Conservation (phyloP, 2,113 vertebrate species). For the Glaucomys volans region DNA sequence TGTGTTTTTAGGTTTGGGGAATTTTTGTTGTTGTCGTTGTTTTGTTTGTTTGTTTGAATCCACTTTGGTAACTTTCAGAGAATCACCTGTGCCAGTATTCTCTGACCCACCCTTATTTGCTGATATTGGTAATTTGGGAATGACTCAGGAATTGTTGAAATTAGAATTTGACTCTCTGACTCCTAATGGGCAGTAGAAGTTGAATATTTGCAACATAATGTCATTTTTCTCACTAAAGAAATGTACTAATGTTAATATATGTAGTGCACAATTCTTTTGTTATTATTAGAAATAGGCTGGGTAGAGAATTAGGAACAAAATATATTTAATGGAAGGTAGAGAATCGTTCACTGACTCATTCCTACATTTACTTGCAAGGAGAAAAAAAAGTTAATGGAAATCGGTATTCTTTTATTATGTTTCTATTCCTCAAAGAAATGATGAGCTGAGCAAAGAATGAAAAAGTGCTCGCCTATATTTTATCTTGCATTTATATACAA, state of each 20-base stretch:
- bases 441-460: slow-evolving; percentile 38
- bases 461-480: slow-evolving; percentile 47
- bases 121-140: background rate
- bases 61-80: background rate
- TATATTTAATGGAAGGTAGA: slow-evolving; percentile 15
- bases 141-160: background rate
- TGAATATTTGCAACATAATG: slow-evolving; percentile 57
- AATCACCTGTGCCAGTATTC: background rate
- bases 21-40: background rate
- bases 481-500: slow-evolving; percentile 72
- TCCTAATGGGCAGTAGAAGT: slow-evolving; percentile 25
- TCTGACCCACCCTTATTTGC: background rate
- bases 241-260: slow-evolving; percentile 52
- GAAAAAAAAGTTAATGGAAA: slow-evolving; percentile 73
- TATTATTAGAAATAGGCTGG: slow-evolving; percentile 69
- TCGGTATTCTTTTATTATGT: slow-evolving; percentile 64
- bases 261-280: slow-evolving; percentile 19
- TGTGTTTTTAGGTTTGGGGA: background rate
- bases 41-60: background rate
- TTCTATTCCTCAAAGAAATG: slow-evolving; percentile 67
- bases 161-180: slow-evolving; percentile 32
- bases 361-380: slow-evolving; percentile 64
- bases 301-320: slow-evolving; percentile 53
- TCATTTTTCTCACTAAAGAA: slow-evolving; percentile 48
- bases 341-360: slow-evolving; percentile 1